Conservation (phyloP, 2,888 invertebrate species). For the Platycheirus albimanus region DNA sequence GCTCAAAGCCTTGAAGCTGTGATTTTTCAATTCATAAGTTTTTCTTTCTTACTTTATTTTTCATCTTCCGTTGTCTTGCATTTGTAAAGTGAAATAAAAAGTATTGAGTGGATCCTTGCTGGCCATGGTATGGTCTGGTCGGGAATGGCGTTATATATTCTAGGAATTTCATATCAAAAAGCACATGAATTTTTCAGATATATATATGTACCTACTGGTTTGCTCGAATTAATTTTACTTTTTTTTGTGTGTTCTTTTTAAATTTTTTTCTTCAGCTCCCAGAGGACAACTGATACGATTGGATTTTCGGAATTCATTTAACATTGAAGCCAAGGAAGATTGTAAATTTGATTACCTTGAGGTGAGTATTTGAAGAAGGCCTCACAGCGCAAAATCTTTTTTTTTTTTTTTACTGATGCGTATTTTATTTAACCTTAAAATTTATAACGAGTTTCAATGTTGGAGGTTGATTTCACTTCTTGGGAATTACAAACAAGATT, state of each 20-base stretch:
- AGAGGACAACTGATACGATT: constrained; percentile 87
- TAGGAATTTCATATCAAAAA: constrained; percentile 26
- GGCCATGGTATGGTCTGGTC: constrained; percentile 24
- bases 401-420: too few species aligned
- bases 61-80: constrained; percentile 42
- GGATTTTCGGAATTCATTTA: constrained; percentile 91
- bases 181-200: constrained; percentile 61
- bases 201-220: too few species aligned
- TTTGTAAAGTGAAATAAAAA: constrained; percentile 49
- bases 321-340: constrained; percentile 86
- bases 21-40: constrained; percentile 69
- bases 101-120: constrained; percentile 8
- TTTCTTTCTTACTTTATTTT: constrained; percentile 28
- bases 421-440: too few species aligned
- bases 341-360: constrained; percentile 93
- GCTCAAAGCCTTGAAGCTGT: constrained; percentile 46
- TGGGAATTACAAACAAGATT: too few species aligned
- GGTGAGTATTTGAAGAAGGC: constrained; percentile 78
- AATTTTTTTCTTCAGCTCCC: constrained; percentile 84
- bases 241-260: constrained; percentile 50
- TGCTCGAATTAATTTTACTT: constrained; percentile 18
- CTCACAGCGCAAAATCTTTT: too few species aligned
- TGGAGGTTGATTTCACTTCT: too few species aligned
- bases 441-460: too few species aligned
- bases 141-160: constrained; percentile 25